phyloP scores from a whole-genome alignment of 2,797 vertebrate genomes.

The Graptemys geographica region DNA sequence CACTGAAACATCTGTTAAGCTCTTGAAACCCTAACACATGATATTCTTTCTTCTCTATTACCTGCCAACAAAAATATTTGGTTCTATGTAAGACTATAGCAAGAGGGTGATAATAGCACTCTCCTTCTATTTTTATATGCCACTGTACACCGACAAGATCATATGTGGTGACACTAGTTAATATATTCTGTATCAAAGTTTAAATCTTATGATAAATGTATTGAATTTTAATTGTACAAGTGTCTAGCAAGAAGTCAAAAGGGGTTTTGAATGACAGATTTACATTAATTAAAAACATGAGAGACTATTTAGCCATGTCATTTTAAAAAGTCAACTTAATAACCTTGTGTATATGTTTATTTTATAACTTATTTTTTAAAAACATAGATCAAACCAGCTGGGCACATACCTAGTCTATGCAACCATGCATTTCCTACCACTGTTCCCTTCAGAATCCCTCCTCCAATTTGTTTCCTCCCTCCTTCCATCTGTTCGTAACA shows the following conservation, averaged over 20 bases:
- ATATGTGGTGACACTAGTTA: constrained; percentile 35
- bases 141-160: constrained; percentile 19
- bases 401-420: accelerated
- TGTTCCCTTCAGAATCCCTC: background rate
- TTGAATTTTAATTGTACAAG: background rate
- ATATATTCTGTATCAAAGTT: constrained; percentile 2
- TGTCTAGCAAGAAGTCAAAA: background rate
- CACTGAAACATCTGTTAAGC: constrained; percentile 87
- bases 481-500: background rate
- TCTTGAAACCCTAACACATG: constrained; percentile 81
- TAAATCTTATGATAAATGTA: background rate
- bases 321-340: accelerated
- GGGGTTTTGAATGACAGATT: background rate
- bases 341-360: background rate
- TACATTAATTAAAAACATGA: background rate
- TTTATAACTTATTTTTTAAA: background rate
- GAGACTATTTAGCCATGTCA: background rate
- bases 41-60: constrained; percentile 75
- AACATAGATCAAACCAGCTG: background rate
- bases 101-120: constrained; percentile 71
- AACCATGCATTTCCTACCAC: background rate
- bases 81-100: constrained; percentile 76
- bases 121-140: constrained; percentile 67
- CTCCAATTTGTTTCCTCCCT: background rate
- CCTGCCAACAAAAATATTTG: constrained; percentile 86